phyloP scores from a whole-genome alignment of 2,888 invertebrate genomes.

The Zaprionus bogoriensis region DNA sequence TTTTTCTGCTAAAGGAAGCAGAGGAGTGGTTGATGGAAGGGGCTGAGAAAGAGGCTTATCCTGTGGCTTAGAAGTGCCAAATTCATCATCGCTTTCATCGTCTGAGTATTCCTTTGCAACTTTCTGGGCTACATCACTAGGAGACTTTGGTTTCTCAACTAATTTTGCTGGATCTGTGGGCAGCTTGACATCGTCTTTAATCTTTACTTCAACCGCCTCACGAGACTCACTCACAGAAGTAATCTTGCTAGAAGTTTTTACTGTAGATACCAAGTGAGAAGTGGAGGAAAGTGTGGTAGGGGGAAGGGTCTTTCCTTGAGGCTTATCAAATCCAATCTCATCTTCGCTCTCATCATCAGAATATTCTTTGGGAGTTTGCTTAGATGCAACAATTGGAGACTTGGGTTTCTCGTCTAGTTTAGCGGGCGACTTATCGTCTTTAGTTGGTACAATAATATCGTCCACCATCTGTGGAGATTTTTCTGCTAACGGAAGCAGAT shows the following conservation, averaged over 20 bases:
- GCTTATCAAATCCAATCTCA: constrained; percentile 10
- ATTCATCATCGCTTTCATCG: constrained; percentile 4
- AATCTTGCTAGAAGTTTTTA: constrained; percentile 1
- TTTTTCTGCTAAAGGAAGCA: not conserved
- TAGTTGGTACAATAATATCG: constrained; percentile 11
- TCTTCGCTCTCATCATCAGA: constrained; percentile 20
- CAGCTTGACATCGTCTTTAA: not conserved
- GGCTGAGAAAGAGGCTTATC: not conserved
- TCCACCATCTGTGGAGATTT: constrained; percentile 1
- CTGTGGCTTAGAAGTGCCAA: not conserved
- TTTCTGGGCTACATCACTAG: not conserved
- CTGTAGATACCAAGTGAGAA: not conserved
- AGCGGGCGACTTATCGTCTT: constrained; percentile 1
- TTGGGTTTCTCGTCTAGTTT: constrained; percentile 13
- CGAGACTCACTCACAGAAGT: constrained; percentile 1
- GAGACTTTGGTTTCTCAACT: constrained; percentile 6
- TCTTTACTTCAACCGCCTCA: not conserved
- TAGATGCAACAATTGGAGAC: constrained; percentile 5
- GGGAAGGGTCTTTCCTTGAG: not conserved
- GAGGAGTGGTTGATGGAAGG: not conserved
- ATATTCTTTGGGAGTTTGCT: constrained; percentile 3
- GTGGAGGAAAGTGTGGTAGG: constrained; percentile 3
- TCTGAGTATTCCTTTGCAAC: not conserved
- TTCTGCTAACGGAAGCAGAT: not conserved
- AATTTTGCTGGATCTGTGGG: not conserved